Percentiles rank a stretch among this genome's conserved stretches.
Conservation (phyloP, 2,888 invertebrate species). For the Hypomecis atomaria region DNA sequence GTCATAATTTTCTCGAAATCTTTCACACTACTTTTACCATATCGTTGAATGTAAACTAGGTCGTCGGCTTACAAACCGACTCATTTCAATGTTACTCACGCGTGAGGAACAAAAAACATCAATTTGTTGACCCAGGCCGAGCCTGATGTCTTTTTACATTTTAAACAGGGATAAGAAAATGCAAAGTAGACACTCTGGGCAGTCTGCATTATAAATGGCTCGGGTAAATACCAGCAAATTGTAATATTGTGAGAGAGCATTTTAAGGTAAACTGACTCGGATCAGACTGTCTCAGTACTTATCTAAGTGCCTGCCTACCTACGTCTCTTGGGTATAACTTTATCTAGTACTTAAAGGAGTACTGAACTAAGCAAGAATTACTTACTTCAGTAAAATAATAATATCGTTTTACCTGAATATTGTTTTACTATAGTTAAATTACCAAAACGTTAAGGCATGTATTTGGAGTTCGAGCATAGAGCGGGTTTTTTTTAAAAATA, state of each 20-base stretch:
- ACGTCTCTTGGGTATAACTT: no score
- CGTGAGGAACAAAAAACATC: conserved; percentile 18
- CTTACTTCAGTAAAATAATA: no score
- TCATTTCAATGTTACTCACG: conserved; percentile 22
- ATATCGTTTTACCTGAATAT: no score
- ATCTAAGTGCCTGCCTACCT: no score
- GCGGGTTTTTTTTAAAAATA: no score
- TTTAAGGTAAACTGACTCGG: neutral
- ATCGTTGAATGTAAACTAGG: neutral
- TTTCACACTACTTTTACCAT: neutral
- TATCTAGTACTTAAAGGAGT: no score
- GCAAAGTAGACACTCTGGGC: conserved; percentile 8
- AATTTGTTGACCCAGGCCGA: conserved; percentile 15
- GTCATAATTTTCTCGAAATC: no score
- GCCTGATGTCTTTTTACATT: conserved; percentile 11
- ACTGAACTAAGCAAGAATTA: no score
- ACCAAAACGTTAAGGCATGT: no score
- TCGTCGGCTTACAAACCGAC: conserved; percentile 10
- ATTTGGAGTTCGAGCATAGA: no score
- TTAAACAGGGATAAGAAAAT: conserved; percentile 19
- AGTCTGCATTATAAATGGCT: conserved; percentile 16
- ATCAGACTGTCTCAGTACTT: neutral
- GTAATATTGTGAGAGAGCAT: neutral
- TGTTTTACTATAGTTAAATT: no score
- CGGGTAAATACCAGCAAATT: conserved; percentile 6